Evolutionary conservation across 1,140 invertebrate species (phyloP), one percentile per base, ranked within the genome.

Genomic region (Formica selysi): DNA sequence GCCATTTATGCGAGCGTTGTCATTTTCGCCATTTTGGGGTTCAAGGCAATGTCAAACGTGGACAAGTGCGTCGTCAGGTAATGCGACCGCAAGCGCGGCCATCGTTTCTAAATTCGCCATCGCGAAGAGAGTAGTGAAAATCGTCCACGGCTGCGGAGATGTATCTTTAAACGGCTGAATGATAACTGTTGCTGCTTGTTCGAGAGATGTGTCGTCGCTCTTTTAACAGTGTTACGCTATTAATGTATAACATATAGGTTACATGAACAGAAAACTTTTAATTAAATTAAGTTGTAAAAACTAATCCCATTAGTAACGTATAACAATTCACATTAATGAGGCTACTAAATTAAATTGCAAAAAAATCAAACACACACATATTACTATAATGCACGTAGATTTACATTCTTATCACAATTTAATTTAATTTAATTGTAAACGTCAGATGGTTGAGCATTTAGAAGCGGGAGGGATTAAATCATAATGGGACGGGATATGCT

Each of bases 1-100:
- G 98, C 98, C 65, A 97, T 99, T 90, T 99, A 99, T 95, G 98
- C 98, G 29, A 98, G 98, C 87, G 97, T 99, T 86, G 98, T 98
- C 85, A 98, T 98, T 91, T 98, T 98, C 94, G 97, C 98, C 88
- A 98, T 98, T 90, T 96, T 98, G 26, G 98, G 98, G 51, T 98
- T 98, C 95, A 98, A 98, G 94, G 98, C 98, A 54, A 97, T 96
- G 91, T 96, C 96, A 71, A 98, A 98, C 94, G 97, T 97, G 78
- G 97, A 98, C 90, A 97, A 97, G 90, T 98, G 98, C 93, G 96
- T 98, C 86, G 95, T 95, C 74, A 95, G 96, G 97, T 98, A 96
- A 96, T 83, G 91, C 11, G 95, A 96, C 68, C 79, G 79, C 79
- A 61, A 51, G 68, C 13, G 79, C 79, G 68, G 68, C 79, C 79